Evolutionary conservation across 1,140 invertebrate species (phyloP).

Genomic region (Centruroides vittatus): DNA sequence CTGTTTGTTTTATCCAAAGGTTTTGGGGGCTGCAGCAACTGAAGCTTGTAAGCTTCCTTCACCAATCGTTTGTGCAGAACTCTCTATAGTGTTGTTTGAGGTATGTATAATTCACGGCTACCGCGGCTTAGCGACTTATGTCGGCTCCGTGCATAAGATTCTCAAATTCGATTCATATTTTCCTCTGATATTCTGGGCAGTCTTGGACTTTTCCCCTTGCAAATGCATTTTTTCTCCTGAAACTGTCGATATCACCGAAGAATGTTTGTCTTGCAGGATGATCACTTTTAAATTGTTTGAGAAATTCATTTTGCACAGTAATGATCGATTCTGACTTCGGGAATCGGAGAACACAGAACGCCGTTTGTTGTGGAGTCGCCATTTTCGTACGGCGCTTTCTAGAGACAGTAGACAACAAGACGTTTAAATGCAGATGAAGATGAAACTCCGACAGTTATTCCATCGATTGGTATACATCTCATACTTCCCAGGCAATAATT

Average conservation of each 20-base stretch:
- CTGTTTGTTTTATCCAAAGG: background rate
- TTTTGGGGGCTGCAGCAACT: background rate
- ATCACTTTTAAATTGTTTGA: background rate
- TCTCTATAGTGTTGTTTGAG: conserved; percentile 4
- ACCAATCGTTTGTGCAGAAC: conserved; percentile 1
- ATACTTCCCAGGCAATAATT: no score
- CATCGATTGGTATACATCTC: no score
- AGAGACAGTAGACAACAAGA: no score
- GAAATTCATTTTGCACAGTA: background rate
- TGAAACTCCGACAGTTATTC: no score
- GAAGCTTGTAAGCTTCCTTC: background rate
- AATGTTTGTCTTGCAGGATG: background rate
- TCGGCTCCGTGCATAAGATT: background rate
- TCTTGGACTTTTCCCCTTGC: background rate
- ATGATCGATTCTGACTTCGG: background rate
- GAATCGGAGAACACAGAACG: background rate
- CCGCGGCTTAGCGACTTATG: background rate
- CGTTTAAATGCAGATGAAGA: no score
- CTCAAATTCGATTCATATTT: background rate
- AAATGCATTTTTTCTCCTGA: background rate
- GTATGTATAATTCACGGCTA: conserved; percentile 2
- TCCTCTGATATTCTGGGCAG: background rate
- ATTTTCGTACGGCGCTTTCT: no score
- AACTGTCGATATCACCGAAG: background rate
- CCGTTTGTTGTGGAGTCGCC: background rate